Evolutionary conservation across 1,140 invertebrate genomes (phyloP).

Genomic region (Atopsyche davidsoni): DNA sequence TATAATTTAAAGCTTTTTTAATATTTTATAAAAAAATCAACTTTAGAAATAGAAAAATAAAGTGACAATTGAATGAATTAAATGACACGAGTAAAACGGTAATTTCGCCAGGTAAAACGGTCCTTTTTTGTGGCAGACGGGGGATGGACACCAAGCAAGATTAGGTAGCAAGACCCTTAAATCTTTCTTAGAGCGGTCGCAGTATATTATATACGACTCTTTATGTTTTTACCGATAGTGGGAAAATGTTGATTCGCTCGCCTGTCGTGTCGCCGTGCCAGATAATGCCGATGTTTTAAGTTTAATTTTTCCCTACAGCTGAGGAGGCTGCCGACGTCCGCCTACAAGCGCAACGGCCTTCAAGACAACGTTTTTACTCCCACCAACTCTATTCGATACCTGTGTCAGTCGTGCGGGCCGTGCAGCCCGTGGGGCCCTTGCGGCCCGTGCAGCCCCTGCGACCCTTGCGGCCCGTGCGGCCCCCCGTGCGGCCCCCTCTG

Average conservation of each 20-base stretch:
- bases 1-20: too few relatives aligned
- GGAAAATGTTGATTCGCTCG: too few relatives aligned
- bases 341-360: slow-evolving; percentile 47
- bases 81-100: too few relatives aligned
- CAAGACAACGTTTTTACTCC: slow-evolving; percentile 46
- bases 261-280: too few relatives aligned
- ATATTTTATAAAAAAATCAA: too few relatives aligned
- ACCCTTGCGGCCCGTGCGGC: slow-evolving; percentile 35
- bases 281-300: slow-evolving; percentile 1
- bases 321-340: slow-evolving; percentile 43
- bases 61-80: too few relatives aligned
- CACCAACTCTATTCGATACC: slow-evolving; percentile 43
- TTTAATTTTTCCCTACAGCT: slow-evolving; percentile 35
- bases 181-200: not conserved
- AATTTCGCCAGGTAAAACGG: too few relatives aligned
- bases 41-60: too few relatives aligned
- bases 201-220: not conserved
- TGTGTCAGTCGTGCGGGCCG: slow-evolving; percentile 35
- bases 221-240: not conserved
- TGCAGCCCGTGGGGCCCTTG: slow-evolving; percentile 37
- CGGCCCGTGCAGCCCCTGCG: slow-evolving; percentile 40
- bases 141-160: not conserved
- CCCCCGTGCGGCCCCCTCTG: slow-evolving; percentile 5
- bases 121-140: too few relatives aligned
- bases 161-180: not conserved